Evolutionary conservation across 2,797 vertebrate genomes (phyloP), one percentile per base, ranked within the genome.

Genomic region (Sparidentex hasta): DNA sequence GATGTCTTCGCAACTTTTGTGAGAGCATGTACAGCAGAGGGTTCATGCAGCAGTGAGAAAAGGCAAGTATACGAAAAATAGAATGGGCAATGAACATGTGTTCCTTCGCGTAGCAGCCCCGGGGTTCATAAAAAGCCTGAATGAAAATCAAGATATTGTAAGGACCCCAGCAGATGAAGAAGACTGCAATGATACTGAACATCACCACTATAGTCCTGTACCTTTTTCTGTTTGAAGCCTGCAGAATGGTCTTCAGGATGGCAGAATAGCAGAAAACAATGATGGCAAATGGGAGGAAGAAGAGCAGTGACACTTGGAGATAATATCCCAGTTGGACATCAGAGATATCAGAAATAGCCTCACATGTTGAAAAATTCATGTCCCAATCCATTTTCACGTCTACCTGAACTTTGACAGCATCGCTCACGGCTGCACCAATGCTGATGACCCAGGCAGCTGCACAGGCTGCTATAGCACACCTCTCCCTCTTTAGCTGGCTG

Each of bases 41-140:
- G 78, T 96, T 96, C 46, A 96, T 67, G 44, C 92, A 95, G 87
- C 95, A 96, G 70, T 95, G 95, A 25, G 80, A 93, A 70, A 80
- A 94, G 0, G 94, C 95, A 14, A 96, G 33, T 18, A 95, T 83
- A 0, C 74, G 79, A 58, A 78, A 93, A 25, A 92, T 3, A 0
- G 57, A 0, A 18, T 27, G 81, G 0, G 69, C 57, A 4, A 66
- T 43, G 0, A 61, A 0, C 0, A 90, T 14, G 1, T 0, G 1
- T 2, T 69, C 0, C 0, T 0, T 0, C 1, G 4, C 27, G 1
- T 33, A 0, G 21, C 91, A 92, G 2, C 5, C 0, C 1, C 9
- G 0, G 0, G 46, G 51, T 3, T 25, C 0, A 7, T 79, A 64
- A 0, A 70, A 6, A 1, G 47, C 2, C 8, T 2, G 7, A 2